Percentiles rank a stretch among this genome's conserved stretches.
Evolutionary conservation across 2,888 invertebrate genomes (phyloP).

Genomic region (Magallana nippona): DNA sequence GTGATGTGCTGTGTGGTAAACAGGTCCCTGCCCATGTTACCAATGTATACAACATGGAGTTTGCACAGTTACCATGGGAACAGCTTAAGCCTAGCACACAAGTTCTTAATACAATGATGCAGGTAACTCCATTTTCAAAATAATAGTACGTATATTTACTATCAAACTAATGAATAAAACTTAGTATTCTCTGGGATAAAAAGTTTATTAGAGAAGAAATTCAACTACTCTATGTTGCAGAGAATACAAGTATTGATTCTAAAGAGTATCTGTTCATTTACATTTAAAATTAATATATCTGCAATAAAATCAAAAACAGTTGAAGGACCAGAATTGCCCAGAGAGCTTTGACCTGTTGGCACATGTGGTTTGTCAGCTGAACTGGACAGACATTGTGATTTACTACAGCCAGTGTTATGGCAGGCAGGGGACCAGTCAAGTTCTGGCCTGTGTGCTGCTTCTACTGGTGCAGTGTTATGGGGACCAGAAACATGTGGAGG

Average conservation of each 20-base stretch:
- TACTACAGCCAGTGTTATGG: slow-evolving; percentile 79
- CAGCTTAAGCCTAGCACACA: slow-evolving; percentile 85
- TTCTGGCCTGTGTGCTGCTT: slow-evolving; percentile 85
- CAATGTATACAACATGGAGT: slow-evolving; percentile 83
- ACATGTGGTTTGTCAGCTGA: slow-evolving; percentile 85
- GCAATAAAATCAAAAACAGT: slow-evolving; percentile 40
- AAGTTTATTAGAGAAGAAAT: no score
- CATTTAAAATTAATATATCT: no score
- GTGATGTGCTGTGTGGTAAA: slow-evolving; percentile 84
- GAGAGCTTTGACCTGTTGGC: slow-evolving; percentile 83
- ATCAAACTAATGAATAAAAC: no score
- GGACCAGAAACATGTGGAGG: slow-evolving; percentile 86
- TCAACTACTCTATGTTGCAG: no score
- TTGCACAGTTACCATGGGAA: slow-evolving; percentile 87
- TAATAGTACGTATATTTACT: no score
- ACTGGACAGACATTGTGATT: slow-evolving; percentile 82
- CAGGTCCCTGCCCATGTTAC: slow-evolving; percentile 86
- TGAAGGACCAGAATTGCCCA: slow-evolving; percentile 57
- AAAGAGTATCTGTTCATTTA: no score
- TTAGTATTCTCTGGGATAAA: no score
- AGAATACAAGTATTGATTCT: no score
- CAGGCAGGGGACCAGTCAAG: slow-evolving; percentile 80
- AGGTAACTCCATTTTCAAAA: slow-evolving; percentile 74
- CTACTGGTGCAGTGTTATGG: slow-evolving; percentile 87
- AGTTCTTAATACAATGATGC: slow-evolving; percentile 87